These are phyloP conservation scores for Exocentrus adspersus DNA, from an alignment of 2,888 invertebrate species.

Conservation along the genomic window DNA sequence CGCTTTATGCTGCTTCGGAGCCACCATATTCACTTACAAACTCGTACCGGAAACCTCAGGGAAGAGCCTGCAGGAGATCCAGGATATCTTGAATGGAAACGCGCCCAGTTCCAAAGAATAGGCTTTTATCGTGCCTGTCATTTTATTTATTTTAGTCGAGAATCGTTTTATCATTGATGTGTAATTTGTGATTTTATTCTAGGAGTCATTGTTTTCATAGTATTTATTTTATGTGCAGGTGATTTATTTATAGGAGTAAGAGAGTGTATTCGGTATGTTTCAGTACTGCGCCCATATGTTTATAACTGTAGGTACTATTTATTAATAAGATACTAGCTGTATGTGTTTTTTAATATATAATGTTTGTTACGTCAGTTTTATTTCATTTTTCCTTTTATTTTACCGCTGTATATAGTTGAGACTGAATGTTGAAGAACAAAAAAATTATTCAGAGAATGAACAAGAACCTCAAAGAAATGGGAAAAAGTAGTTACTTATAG, in stretches of 20 bases:
- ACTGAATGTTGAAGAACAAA: too few species aligned
- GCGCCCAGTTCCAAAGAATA: conserved; percentile 5
- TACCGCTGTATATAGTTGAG: too few species aligned
- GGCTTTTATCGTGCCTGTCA: neutral
- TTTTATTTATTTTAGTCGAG: conserved; percentile 14
- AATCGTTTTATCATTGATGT: conserved; percentile 5
- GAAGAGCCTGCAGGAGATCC: conserved; percentile 86
- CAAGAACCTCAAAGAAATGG: too few species aligned
- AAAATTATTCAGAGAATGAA: too few species aligned
- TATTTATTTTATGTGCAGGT: conserved; percentile 19
- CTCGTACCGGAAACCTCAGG: conserved; percentile 91
- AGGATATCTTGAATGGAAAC: conserved; percentile 69
- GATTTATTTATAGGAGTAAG: conserved; percentile 10
- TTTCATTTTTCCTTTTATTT: too few species aligned
- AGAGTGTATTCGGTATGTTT: conserved; percentile 15
- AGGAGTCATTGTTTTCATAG: conserved; percentile 2
- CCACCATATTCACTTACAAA: conserved; percentile 78
- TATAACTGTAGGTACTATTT: too few species aligned
- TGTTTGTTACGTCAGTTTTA: neutral
- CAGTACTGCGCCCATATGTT: conserved; percentile 17
- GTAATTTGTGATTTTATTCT: conserved; percentile 20
- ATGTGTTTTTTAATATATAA: conserved; percentile 1
- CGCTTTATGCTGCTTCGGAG: conserved; percentile 68
- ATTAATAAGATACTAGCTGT: conserved; percentile 3
- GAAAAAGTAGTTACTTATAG: too few species aligned